Evolutionary conservation across 2,113 vertebrate species (phyloP), one percentile per base, ranked within the genome.

Genomic region (Scortum barcoo): DNA sequence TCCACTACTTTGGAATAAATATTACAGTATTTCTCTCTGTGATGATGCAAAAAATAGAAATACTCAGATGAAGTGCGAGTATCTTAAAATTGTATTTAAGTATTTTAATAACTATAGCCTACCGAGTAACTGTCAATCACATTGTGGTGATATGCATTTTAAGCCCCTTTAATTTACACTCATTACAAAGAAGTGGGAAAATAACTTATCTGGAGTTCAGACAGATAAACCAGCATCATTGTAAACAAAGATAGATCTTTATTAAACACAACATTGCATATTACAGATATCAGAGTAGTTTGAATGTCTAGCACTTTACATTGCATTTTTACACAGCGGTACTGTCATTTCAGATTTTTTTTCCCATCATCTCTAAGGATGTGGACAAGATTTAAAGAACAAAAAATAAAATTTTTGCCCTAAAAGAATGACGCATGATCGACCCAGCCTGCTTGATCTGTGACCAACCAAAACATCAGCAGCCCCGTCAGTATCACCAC

Each of bases 401-500:
- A 0, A 36, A 46, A 60, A 26, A 24, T 20, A 0, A 4, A 1
- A 14, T 7, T 40, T 40, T 30, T 60, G 12, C 16, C 5, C 72
- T 89, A 76, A 61, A 81, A 62, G 51, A 85, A 77, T 2, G 51
- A 63, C 51, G 40, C 1, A 5, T 63, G 22, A 8, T 40, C 61
- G 40, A 89, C 63, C 89, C 86, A 92, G 9, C 92, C 90, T 24
- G 83, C 69, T 63, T 86, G 86, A 51, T 94, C 88, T 81, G 87
- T 87, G 65, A 84, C 86, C 86, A 93, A 88, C 91, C 88, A 94
- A 81, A 92, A 93, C 72, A 93, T 84, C 66, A 94, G 17, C 46
- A 95, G 60, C 4, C 95, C 95, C 26, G 81, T 75, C 78, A 56
- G 42, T 10, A 87, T 73, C 51, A 89, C 74, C 80, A 93, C 61